Evolutionary conservation across 2,797 vertebrate species (phyloP), one percentile per base, ranked within the genome.

Genomic region (Dipus sagitta): DNA sequence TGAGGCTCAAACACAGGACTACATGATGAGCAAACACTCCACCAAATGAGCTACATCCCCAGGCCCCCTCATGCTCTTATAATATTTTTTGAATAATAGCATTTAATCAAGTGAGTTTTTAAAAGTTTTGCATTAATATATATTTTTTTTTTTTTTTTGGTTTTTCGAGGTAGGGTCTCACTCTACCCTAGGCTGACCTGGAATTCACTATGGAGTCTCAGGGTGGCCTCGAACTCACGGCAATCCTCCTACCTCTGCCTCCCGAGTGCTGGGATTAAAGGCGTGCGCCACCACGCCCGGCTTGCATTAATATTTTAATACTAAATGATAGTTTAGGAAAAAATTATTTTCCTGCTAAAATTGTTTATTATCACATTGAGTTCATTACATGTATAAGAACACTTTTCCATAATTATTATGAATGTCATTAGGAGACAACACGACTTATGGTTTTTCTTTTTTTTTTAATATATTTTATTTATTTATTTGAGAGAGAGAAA

Each of bases 311-410:
- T 92, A 88, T 95, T 92, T 91, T 90, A 88, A 54, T 76, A 64
- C 32, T 68, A 92, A 90, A 68, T 64, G 38, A 11, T 74, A 85
- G 26, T 62, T 90, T 75, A 68, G 28, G 65, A 84, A 76, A 94
- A 92, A 70, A 20, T 68, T 42, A 42, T 76, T 95, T 95, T 83
- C 47, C 58, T 83, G 54, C 58, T 90, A 80, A 91, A 78, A 80
- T 75, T 58, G 76, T 79, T 90, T 85, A 83, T n/a, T 92, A 84
- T 3, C 68, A 86, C 21, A 79, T 14, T 88, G 38, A 58, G 65
- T 89, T 88, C 28, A 88, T 77, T 70, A 34, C 28, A 65, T 64
- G 4, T 54, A 84, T 79, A 21, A 82, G 90, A 82, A 91, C 14
- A 83, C 6, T 87, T 84, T 60, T 82, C 93, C 23, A 38, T 64